These are phyloP conservation scores for Aleiodes leptofemur DNA, from an alignment of 2,888 invertebrate genomes.

Conservation along the genomic window DNA sequence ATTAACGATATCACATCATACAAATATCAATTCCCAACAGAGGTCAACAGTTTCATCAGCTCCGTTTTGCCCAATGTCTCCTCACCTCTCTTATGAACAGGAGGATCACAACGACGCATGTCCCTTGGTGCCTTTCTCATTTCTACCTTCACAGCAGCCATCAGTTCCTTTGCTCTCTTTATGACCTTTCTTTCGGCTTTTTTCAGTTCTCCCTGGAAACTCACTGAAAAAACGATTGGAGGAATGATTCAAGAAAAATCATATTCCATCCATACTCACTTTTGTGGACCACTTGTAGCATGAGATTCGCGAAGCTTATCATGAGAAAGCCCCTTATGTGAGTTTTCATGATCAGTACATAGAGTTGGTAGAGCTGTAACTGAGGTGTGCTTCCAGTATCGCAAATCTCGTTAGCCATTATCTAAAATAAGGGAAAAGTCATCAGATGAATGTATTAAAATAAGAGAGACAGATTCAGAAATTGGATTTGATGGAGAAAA, in stretches of 20 bases:
- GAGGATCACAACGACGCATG: conserved; percentile 21
- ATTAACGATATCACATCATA: background rate
- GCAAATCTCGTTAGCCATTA: background rate
- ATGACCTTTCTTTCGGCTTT: background rate
- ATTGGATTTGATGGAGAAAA: background rate
- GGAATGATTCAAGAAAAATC: background rate
- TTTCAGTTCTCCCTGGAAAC: background rate
- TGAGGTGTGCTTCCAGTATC: conserved; percentile 4
- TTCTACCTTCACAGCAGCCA: background rate
- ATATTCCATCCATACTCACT: background rate
- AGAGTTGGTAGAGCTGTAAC: background rate
- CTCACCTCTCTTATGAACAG: background rate
- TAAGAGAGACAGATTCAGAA: too few relatives aligned
- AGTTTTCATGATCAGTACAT: background rate
- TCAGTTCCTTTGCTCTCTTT: background rate
- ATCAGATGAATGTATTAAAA: too few relatives aligned
- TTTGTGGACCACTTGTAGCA: background rate
- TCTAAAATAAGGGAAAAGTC: background rate
- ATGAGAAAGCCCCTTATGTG: background rate
- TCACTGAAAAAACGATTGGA: background rate
- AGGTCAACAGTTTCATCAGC: too few relatives aligned
- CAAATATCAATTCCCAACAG: too few relatives aligned
- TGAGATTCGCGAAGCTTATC: background rate
- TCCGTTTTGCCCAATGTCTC: too few relatives aligned
- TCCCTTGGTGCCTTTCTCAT: conserved; percentile 3